These are phyloP conservation scores for Aleadryas rufinucha DNA, from an alignment of 2,113 vertebrate species.

Conservation along the genomic window DNA sequence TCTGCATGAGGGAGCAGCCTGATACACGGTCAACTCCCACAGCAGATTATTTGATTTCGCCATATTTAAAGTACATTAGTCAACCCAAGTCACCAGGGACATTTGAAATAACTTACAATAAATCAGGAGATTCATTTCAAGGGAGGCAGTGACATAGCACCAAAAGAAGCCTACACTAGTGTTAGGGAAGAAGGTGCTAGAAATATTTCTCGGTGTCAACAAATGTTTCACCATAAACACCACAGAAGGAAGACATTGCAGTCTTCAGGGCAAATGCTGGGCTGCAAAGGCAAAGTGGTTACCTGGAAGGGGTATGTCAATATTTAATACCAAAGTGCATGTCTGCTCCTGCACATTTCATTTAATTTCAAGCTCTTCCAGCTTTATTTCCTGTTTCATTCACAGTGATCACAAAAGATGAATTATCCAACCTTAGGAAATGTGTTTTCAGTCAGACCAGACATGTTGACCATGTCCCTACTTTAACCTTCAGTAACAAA, in stretches of 20 bases:
- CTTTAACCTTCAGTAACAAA: neutral
- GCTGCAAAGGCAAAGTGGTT: neutral
- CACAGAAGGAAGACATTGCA: neutral
- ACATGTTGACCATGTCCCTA: neutral
- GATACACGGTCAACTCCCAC: neutral
- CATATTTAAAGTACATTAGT: constrained; percentile 28
- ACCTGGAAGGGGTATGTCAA: neutral
- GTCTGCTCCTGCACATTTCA: neutral
- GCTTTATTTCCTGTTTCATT: constrained; percentile 1
- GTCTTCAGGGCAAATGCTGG: neutral
- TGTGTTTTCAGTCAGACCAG: neutral
- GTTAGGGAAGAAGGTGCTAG: neutral
- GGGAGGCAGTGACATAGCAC: neutral
- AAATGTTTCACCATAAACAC: neutral
- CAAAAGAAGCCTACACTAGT: neutral
- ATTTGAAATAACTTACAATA: neutral
- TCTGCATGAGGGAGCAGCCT: neutral
- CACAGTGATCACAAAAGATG: neutral
- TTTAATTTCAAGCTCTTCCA: constrained; percentile 1
- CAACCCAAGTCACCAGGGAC: neutral
- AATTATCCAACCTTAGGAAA: neutral
- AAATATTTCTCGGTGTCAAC: neutral
- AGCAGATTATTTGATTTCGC: neutral
- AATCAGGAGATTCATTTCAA: constrained; percentile 6
- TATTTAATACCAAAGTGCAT: constrained; percentile 8